These are phyloP conservation scores for Cottus gobio DNA, from an alignment of 2,113 vertebrate genomes.

Conservation along the genomic window DNA sequence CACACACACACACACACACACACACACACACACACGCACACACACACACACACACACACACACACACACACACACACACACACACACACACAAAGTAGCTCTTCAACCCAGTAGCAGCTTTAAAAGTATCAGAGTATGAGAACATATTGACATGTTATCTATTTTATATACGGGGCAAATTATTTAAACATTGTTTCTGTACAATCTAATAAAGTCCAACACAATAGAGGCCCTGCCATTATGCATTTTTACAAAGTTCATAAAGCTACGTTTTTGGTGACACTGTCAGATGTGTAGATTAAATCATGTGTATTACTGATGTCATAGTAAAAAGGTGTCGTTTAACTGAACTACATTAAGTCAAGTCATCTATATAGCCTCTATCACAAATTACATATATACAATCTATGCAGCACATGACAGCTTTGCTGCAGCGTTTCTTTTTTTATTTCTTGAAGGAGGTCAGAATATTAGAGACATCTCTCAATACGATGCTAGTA, in stretches of 20 bases:
- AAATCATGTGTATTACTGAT: not conserved
- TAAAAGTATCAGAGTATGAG: not conserved
- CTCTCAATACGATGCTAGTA: not conserved
- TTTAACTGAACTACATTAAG: not conserved
- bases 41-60: not conserved
- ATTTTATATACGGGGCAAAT: not conserved
- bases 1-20: not conserved
- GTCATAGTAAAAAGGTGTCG: not conserved
- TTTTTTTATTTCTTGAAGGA: not conserved
- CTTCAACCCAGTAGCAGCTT: not conserved
- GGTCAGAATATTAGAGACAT: not conserved
- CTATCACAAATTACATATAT: not conserved
- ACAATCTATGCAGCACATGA: not conserved
- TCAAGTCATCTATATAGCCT: not conserved
- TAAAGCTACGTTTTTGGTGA: not conserved
- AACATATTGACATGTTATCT: conserved; percentile 1
- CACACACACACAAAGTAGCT: not conserved
- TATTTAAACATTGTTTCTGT: no score
- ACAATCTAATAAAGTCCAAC: not conserved
- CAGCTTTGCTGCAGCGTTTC: not conserved
- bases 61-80: not conserved
- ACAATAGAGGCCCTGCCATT: not conserved
- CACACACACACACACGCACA: not conserved
- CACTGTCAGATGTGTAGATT: not conserved
- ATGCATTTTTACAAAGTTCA: not conserved